Evolutionary conservation across 2,113 vertebrate genomes (phyloP).

Genomic region (Scomber japonicus): DNA sequence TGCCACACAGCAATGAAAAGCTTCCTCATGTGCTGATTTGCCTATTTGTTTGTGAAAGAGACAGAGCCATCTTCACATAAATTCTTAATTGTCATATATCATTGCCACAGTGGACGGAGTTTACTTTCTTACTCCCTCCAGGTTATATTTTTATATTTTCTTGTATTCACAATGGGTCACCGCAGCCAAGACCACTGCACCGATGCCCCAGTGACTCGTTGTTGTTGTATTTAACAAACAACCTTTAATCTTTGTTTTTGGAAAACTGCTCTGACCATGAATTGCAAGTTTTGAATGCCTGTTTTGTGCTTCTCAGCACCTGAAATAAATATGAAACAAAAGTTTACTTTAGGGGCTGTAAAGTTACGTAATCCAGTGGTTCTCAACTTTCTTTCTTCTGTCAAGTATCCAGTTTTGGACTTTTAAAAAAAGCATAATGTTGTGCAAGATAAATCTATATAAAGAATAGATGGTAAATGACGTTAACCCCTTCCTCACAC

Average conservation of each 20-base stretch:
- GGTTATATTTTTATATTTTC: background rate
- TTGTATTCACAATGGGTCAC: slow-evolving; percentile 5
- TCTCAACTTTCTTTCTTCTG: background rate
- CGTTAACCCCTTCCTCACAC: background rate
- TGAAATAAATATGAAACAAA: background rate
- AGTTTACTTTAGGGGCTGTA: background rate
- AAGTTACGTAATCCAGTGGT: background rate
- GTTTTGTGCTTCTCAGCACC: slow-evolving; percentile 4
- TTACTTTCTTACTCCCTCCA: slow-evolving; percentile 16
- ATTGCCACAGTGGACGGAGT: background rate
- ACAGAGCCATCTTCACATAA: background rate
- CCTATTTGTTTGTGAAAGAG: slow-evolving; percentile 2
- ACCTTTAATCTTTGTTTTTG: slow-evolving; percentile 21
- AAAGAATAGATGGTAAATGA: no score
- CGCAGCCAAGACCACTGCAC: background rate
- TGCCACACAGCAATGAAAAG: background rate
- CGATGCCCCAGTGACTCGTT: background rate
- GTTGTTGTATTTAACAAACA: slow-evolving; percentile 3
- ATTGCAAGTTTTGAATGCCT: background rate
- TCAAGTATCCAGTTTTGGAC: no score
- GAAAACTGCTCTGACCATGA: background rate
- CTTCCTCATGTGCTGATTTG: background rate
- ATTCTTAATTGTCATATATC: slow-evolving; percentile 1
- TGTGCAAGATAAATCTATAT: no score
- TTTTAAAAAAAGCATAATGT: no score